Percentiles rank a stretch among this genome's conserved stretches.
Conservation (phyloP, 2,797 vertebrate species). For the Phoebastria nigripes region DNA sequence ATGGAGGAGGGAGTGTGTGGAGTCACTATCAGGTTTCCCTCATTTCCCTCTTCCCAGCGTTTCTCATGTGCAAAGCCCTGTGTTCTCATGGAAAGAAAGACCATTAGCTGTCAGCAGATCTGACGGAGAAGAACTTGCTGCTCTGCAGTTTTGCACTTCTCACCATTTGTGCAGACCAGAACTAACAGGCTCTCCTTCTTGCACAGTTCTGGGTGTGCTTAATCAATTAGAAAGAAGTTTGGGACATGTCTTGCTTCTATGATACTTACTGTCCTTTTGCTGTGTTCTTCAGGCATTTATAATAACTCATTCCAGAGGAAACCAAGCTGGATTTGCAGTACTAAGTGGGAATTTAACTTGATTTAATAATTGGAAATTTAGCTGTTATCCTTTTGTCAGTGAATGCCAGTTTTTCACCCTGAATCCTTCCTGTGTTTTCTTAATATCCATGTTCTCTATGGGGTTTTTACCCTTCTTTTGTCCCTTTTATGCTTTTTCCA, state of each 20-base stretch:
- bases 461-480: background rate
- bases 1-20: background rate
- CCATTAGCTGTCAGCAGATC: background rate
- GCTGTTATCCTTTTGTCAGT: background rate
- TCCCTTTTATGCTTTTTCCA: background rate
- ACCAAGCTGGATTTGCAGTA: background rate
- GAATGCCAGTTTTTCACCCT: background rate
- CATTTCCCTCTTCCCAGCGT: background rate
- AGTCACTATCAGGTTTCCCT: background rate
- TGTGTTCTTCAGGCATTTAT: background rate
- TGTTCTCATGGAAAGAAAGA: background rate
- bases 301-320: background rate
- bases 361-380: background rate
- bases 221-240: background rate
- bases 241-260: fast-evolving
- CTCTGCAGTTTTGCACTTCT: background rate
- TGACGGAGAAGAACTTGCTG: background rate
- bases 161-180: background rate
- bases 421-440: background rate
- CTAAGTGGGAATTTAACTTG: background rate
- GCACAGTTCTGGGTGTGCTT: background rate
- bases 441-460: background rate
- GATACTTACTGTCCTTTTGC: background rate
- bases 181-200: background rate
- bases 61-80: background rate